These are phyloP conservation scores for Drosophila busckii DNA, from an alignment of 1,140 invertebrate species.

Conservation along the genomic window DNA sequence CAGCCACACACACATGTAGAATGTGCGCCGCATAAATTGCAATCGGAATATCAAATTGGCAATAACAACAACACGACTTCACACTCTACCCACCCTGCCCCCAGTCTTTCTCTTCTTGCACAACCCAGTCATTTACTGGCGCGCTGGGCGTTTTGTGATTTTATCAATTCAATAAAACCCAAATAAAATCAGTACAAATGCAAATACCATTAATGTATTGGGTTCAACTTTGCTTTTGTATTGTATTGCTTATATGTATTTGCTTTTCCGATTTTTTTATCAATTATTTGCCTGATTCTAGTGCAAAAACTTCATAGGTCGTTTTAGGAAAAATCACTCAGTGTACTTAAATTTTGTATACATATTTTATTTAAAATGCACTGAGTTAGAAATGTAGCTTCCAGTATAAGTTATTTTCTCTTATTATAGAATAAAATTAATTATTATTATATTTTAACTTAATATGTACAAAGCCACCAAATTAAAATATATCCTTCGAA, in stretches of 20 bases:
- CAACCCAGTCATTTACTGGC: conserved; percentile 33
- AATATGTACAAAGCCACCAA: no score
- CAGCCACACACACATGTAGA: conserved; percentile 11
- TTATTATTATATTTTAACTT: no score
- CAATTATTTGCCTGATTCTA: conserved; percentile 20
- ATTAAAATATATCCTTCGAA: no score
- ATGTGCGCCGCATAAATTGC: conserved; percentile 65
- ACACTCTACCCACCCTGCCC: no score
- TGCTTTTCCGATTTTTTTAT: background rate
- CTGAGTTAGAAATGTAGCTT: no score
- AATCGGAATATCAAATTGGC: conserved; percentile 77
- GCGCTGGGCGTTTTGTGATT: conserved; percentile 52
- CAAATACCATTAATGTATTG: conserved; percentile 78
- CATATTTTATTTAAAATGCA: no score
- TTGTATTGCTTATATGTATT: conserved; percentile 47
- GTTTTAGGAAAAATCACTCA: no score
- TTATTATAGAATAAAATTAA: no score
- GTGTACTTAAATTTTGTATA: no score
- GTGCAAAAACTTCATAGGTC: no score
- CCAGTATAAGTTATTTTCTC: no score
- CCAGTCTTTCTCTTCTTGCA: no score
- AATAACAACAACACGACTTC: conserved; percentile 30
- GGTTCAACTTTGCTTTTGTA: conserved; percentile 75
- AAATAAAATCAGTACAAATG: conserved; percentile 78
- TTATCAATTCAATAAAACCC: conserved; percentile 79